Base-by-base conservation (phyloP, 2,113 vertebrate species). In the Daphoenositta chrysoptera region DNA sequence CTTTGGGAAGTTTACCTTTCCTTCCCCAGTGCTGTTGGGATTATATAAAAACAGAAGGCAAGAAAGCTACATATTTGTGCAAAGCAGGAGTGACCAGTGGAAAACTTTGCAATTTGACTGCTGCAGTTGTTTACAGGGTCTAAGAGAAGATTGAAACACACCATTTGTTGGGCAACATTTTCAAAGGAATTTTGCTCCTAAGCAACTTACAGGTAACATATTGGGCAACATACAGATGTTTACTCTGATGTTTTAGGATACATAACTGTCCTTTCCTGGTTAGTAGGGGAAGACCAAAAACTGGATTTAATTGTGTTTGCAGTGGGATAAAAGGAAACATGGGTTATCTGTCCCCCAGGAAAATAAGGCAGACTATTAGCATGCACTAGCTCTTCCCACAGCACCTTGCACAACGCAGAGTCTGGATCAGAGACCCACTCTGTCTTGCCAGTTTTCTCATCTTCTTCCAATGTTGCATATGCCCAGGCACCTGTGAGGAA, bases 21-120 rank as follows among this genome's bases (percentile, higher is more conserved):
- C 27, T 56, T 81, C 20, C 18, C 4, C 23, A 8, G 40, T 57
- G 39, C 47, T 50, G 3, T 8, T 37, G 7, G 13, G 31, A 44
- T 19, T 83, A 77, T 80, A 44, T 37, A 73, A 48, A 93, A 73
- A 26, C 54, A 90, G 66, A 93, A 91, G 83, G 27, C n/a, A 45
- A 64, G 47, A 51, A 81, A 82, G 23, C 4, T 45, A 11, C 0
- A 0, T 45, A 9, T 66, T 86, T 40, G 50, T 91, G 39, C 21
- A 33, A 83, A 75, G 18, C 12, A 48, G 19, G 27, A 65, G 14
- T 45, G 54, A 56, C 14, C 30, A 66, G 42, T 22, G 83, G 58
- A 77, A 69, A 65, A 63, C 20, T 5, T 30, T 33, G 14, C 24
- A 57, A 33, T 40, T 45, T 33, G 24, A 14, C n/a, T 51, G 26